These are phyloP conservation scores for Dusona sp. DNA, from an alignment of 2,888 invertebrate genomes.

Conservation along the genomic window DNA sequence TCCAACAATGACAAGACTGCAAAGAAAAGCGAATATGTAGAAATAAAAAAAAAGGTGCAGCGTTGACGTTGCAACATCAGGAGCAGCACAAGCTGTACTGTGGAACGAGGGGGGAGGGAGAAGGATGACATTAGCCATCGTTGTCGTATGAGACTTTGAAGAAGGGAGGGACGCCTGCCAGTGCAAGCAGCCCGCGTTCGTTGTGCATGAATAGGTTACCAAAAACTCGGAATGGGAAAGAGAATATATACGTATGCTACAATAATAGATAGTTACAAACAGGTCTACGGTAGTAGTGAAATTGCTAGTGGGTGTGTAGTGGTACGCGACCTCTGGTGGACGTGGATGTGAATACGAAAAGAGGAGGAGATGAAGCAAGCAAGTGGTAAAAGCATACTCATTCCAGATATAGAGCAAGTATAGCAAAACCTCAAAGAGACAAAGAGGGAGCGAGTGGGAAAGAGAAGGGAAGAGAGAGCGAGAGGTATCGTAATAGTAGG, in stretches of 20 bases:
- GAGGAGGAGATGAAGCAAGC: constrained; percentile 68
- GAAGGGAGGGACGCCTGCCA: neutral
- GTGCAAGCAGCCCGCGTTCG: constrained; percentile 14
- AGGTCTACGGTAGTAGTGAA: constrained; percentile 42
- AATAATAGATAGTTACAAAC: constrained; percentile 26
- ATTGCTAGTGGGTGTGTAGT: constrained; percentile 19
- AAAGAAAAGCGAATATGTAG: neutral
- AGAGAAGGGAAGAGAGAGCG: constrained; percentile 35
- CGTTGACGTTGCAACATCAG: constrained; percentile 9
- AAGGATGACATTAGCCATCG: constrained; percentile 59
- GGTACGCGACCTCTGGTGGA: constrained; percentile 18
- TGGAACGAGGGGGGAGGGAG: neutral
- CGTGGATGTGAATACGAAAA: constrained; percentile 44
- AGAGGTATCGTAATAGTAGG: neutral
- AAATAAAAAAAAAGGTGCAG: constrained; percentile 48
- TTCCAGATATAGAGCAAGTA: constrained; percentile 71
- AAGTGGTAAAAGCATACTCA: constrained; percentile 76
- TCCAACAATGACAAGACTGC: constrained; percentile 17
- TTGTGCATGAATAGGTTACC: constrained; percentile 11
- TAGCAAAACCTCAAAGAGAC: constrained; percentile 40
- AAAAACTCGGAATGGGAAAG: neutral
- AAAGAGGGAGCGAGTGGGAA: constrained; percentile 8
- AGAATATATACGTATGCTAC: neutral
- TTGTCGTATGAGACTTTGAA: constrained; percentile 4
- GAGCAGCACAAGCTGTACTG: constrained; percentile 13